Evolutionary conservation across 2,888 invertebrate genomes (phyloP), one percentile per base, ranked within the genome.

Genomic region (Proisotoma minuta): DNA sequence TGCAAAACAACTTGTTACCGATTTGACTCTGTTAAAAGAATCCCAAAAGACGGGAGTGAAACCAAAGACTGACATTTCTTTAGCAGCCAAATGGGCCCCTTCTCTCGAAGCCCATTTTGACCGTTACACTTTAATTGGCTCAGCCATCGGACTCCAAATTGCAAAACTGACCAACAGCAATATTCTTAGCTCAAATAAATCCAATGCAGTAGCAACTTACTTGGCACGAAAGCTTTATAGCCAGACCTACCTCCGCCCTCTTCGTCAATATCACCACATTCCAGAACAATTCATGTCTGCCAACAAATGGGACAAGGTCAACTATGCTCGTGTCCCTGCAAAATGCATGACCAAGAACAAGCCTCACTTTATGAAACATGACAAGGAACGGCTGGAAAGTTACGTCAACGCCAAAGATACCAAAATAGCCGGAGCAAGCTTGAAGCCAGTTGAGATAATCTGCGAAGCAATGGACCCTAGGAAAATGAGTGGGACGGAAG

Each of bases 51-150:
- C 8, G 8, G 34, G 34, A 10, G 34, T 8, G 8, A 23, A 29
- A 22, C 49, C 23, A n/a, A 50, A 43, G 3, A 48, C 26, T 1
- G 47, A 56, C 3, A 53, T 65, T 27, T 66, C 62, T 1, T 47
- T 69, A 20, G 66, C 57, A 47, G 68, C 49, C 2, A 70, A 70
- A 52, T 70, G 70, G 70, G 70, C 68, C 1, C 70, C 70, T 10
- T 56, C 70, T 8, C 48, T 70, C n/a, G 68, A 62, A 47, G 58
- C 51, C 20, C 68, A 68, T 50, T 64, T 70, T 53, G 70, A 70
- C 48, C 49, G 54, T 0, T 62, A 59, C 40, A 68, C 66, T 18
- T 59, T 64, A 8, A 66, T 70, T 48, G 63, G 60, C 0, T 52
- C 59, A 12, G 62, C 63, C 8, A 62, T 70, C 18, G 66, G 66